These are phyloP conservation scores for Pheucticus melanocephalus DNA, from an alignment of 2,113 vertebrate genomes.

Conservation along the genomic window DNA sequence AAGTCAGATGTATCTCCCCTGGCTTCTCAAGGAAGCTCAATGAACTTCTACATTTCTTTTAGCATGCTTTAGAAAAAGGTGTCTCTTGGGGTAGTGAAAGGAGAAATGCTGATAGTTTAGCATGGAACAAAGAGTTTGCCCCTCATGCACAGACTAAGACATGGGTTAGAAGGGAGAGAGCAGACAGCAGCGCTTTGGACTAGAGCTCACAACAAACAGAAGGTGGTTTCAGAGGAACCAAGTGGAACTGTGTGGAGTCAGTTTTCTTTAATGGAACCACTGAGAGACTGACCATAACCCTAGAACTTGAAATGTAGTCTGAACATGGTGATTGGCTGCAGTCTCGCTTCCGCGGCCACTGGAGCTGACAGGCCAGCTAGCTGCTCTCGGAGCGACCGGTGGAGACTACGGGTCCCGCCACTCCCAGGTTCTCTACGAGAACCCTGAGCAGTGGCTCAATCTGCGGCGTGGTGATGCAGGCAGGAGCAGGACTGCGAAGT, in stretches of 20 bases:
- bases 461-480: no score
- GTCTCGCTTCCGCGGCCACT: no score
- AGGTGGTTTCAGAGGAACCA: background rate
- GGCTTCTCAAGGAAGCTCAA: background rate
- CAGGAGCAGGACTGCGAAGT: no score
- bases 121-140: background rate
- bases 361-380: no score
- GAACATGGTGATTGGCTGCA: background rate
- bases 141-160: background rate
- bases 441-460: no score
- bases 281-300: background rate
- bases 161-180: rapidly evolving
- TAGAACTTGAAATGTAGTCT: background rate
- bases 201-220: background rate
- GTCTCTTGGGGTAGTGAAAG: background rate
- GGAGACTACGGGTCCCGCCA: no score
- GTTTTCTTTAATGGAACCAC: background rate
- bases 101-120: background rate
- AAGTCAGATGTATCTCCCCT: background rate
- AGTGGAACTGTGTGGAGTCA: background rate
- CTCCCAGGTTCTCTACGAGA: no score
- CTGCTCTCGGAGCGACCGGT: no score
- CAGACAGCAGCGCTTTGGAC: background rate
- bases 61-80: background rate
- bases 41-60: background rate